phyloP scores from a whole-genome alignment of 2,888 invertebrate species.

The Caenorhabditis sp. region DNA sequence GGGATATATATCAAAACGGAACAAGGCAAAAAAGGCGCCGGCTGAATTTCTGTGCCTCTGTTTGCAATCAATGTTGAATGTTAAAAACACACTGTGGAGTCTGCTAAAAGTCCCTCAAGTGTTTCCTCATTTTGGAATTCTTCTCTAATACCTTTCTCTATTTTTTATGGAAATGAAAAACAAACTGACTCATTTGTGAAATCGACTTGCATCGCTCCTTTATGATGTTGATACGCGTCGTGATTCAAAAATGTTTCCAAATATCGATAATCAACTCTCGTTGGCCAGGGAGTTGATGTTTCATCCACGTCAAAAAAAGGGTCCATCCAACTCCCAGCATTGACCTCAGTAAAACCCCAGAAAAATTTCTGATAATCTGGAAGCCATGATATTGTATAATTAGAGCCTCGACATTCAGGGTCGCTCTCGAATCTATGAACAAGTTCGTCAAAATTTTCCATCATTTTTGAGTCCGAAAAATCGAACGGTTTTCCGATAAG shows the following conservation, averaged over 20 bases:
- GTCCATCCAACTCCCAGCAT: too few relatives aligned
- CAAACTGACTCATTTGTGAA: constrained; percentile 30
- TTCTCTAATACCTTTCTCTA: too few relatives aligned
- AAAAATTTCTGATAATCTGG: constrained; percentile 63
- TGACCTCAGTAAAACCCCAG: constrained; percentile 44
- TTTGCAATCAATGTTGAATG: too few relatives aligned
- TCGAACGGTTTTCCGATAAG: constrained; percentile 64
- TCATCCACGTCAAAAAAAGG: constrained; percentile 34
- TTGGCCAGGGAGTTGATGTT: not conserved
- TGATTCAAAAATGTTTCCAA: constrained; percentile 54
- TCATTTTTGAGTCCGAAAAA: constrained; percentile 38
- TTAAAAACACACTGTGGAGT: too few relatives aligned
- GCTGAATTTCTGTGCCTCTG: too few relatives aligned
- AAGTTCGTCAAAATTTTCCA: constrained; percentile 48
- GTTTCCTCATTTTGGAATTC: too few relatives aligned
- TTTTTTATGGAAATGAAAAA: too few relatives aligned
- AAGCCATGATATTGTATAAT: constrained; percentile 63
- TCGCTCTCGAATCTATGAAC: constrained; percentile 62
- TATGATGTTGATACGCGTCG: constrained; percentile 59
- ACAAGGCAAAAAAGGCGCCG: too few relatives aligned
- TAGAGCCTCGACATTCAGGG: constrained; percentile 52
- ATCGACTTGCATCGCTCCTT: constrained; percentile 51
- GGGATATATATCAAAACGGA: too few relatives aligned
- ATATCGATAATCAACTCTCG: not conserved
- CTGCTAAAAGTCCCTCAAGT: too few relatives aligned